phyloP scores from a whole-genome alignment of 2,113 vertebrate genomes.

The Periophthalmodon schlosseri region DNA sequence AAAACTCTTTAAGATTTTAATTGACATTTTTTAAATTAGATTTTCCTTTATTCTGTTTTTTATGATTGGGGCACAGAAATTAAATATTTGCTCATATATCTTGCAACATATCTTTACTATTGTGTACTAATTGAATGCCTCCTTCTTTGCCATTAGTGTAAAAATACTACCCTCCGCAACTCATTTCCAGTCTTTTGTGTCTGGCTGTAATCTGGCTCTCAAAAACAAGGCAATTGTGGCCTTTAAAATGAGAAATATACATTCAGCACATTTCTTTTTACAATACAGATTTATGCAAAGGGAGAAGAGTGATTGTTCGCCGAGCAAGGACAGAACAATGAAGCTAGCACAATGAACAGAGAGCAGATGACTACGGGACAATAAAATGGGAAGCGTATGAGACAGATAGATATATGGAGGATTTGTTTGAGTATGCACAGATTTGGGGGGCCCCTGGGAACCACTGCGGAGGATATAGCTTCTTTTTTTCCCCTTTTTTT shows the following conservation, averaged over 20 bases:
- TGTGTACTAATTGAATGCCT: not conserved
- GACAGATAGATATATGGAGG: constrained; percentile 48
- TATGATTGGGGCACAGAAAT: too few relatives aligned
- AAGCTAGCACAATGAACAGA: constrained; percentile 18
- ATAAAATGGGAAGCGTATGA: constrained; percentile 25
- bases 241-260: not conserved
- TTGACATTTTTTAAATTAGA: too few relatives aligned
- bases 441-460: constrained; percentile 47
- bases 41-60: too few relatives aligned
- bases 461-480: constrained; percentile 16
- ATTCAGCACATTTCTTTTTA: constrained; percentile 15
- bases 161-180: not conserved
- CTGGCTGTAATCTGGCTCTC: constrained; percentile 3
- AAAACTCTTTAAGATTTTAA: too few relatives aligned
- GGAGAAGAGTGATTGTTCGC: constrained; percentile 4
- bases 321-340: constrained; percentile 16
- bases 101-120: not conserved
- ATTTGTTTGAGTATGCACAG: constrained; percentile 43
- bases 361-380: constrained; percentile 38
- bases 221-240: not conserved
- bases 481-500: constrained; percentile 26
- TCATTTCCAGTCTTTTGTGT: constrained; percentile 81
- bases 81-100: not conserved
- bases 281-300: not conserved
- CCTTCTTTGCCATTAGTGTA: not conserved